Percentiles rank a stretch among this genome's conserved stretches.
These are phyloP conservation scores for Leptinotarsa defecta DNA, from an alignment of 1,140 invertebrate species.

Conservation along the genomic window DNA sequence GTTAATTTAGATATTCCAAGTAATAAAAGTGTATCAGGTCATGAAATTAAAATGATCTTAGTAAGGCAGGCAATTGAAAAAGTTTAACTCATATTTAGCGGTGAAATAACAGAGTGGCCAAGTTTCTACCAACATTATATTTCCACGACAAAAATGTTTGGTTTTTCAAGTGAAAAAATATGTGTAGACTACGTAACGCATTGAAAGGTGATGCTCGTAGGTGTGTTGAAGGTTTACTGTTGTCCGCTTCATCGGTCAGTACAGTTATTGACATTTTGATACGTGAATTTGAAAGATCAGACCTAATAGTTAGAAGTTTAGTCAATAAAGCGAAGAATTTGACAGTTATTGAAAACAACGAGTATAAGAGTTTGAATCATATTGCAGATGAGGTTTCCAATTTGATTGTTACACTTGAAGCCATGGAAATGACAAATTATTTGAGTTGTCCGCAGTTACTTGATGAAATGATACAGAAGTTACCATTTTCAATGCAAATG, in stretches of 20 bases:
- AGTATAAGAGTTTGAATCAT: neutral
- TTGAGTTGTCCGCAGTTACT: too few species aligned
- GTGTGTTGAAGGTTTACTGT: conserved; percentile 2
- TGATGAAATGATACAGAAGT: too few species aligned
- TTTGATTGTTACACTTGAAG: neutral
- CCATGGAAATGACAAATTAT: too few species aligned
- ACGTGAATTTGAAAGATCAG: neutral
- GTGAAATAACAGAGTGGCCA: conserved; percentile 3
- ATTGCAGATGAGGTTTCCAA: neutral
- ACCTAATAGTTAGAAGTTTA: neutral
- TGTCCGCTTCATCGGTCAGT: neutral
- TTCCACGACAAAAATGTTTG: neutral
- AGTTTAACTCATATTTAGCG: neutral
- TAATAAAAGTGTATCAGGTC: neutral
- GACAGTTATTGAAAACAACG: neutral
- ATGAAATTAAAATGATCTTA: neutral
- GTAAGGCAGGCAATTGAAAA: neutral
- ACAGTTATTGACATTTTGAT: neutral
- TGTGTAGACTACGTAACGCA: neutral
- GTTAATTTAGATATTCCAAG: neutral
- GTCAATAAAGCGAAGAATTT: neutral
- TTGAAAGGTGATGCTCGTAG: neutral
- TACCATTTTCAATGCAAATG: too few species aligned
- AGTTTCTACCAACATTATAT: neutral
- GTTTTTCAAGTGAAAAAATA: neutral